Base-by-base conservation (phyloP, 1,140 invertebrate genomes). In the Meloidogyne floridensis region DNA sequence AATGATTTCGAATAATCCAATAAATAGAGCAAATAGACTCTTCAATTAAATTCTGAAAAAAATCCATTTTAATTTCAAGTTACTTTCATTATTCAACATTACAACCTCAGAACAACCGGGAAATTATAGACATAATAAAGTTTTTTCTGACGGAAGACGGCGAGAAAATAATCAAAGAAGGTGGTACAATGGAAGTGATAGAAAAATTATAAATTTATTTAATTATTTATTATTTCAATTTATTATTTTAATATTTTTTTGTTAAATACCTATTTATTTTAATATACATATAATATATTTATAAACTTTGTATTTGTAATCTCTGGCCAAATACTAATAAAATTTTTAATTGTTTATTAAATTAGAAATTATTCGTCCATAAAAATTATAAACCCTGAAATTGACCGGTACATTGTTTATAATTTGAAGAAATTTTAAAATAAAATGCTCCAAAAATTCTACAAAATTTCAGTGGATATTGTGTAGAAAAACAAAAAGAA, bases 221-320 rank as follows among this genome's bases (percentile, higher is more conserved):
- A 65, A 65, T 65, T 15, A 15, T 59, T 59, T 59, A 4, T 65
- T 65, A 7, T 65, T n/a, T 65, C n/a, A n/a, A 65, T 65, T 65
- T n/a, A n/a, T 65, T 65, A 65, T 18, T n/a, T 65, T 65, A 65
- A 65, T n/a, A 65, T 65, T n/a, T 65, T 65, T 65, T n/a, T 59
- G 13, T 59, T 59, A 59, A 59, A n/a, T 59, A 13, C n/a, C n/a
- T 59, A 15, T 59, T 59, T 59, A 59, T 59, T 59, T 59, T 15
- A 59, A 59, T 59, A n/a, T n/a, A n/a, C n/a, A n/a, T n/a, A 3
- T 15, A 15, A 15, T 15, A 15, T 3, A 15, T 59, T 2, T 4
- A 59, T 5, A 15, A 15, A 15, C 15, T 59, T 59, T 15, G 15
- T 59, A 15, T 59, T 56, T 10, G 0, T 10, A 56, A 56, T 11